phyloP scores from a whole-genome alignment of 2,888 invertebrate genomes.

The Venusia cambrica region DNA sequence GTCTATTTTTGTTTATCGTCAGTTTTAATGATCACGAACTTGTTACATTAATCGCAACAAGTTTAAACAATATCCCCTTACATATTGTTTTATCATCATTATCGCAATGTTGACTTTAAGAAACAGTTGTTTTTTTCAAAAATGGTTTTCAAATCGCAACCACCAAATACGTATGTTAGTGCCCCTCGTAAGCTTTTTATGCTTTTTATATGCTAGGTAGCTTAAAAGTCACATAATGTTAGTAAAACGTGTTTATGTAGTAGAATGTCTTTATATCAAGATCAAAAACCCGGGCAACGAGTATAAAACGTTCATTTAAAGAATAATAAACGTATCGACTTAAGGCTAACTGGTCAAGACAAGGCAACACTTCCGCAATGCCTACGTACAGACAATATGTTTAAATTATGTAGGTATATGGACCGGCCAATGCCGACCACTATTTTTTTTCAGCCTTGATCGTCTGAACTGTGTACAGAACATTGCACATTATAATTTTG shows the following conservation, averaged over 20 bases:
- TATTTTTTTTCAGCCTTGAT: conserved; percentile 66
- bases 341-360: conserved; percentile 61
- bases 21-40: too few relatives aligned
- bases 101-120: too few relatives aligned
- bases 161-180: conserved; percentile 12
- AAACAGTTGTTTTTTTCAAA: too few relatives aligned
- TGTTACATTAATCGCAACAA: too few relatives aligned
- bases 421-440: conserved; percentile 61
- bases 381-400: conserved; percentile 50
- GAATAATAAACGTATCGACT: conserved; percentile 45
- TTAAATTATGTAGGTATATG: conserved; percentile 51
- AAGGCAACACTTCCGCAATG: conserved; percentile 65
- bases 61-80: too few relatives aligned
- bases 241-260: conserved; percentile 2
- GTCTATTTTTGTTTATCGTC: too few relatives aligned
- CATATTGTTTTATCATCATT: too few relatives aligned
- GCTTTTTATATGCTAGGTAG: conserved; percentile 1
- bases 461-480: conserved; percentile 40
- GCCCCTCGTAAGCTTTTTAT: conserved; percentile 6
- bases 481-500: too few relatives aligned
- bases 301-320: conserved; percentile 34
- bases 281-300: conserved; percentile 33
- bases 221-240: background rate
- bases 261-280: conserved; percentile 26
- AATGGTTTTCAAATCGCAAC: background rate